Evolutionary conservation across 1,140 invertebrate species (phyloP).

Genomic region (Drosophila pandora): DNA sequence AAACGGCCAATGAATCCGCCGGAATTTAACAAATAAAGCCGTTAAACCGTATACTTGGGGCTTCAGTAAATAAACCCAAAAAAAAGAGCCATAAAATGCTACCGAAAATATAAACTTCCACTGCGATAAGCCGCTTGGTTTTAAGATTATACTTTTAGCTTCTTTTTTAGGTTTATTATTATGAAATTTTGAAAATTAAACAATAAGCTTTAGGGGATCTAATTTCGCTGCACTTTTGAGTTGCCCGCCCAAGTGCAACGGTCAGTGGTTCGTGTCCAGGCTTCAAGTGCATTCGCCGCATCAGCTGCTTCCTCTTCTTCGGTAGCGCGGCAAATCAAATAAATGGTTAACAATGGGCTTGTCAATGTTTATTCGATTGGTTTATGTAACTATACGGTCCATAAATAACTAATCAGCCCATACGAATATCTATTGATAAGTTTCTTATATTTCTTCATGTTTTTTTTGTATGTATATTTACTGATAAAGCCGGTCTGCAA

Average conservation of each 20-base stretch:
- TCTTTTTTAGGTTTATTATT: neutral
- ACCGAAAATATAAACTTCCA: slow-evolving; percentile 18
- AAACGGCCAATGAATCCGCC: neutral
- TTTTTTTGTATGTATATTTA: slow-evolving; percentile 2
- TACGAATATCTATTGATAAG: slow-evolving; percentile 15
- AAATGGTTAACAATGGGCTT: neutral
- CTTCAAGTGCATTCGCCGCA: slow-evolving; percentile 19
- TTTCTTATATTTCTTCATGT: slow-evolving; percentile 11
- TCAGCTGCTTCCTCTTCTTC: neutral
- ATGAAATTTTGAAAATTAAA: neutral
- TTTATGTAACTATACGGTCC: neutral
- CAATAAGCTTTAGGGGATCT: no score
- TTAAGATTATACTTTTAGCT: slow-evolving; percentile 5
- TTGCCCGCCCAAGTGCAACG: slow-evolving; percentile 21
- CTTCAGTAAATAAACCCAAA: slow-evolving; percentile 3
- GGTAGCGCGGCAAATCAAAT: slow-evolving; percentile 15
- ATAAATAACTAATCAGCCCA: slow-evolving; percentile 30
- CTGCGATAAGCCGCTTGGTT: slow-evolving; percentile 15
- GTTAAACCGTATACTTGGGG: neutral
- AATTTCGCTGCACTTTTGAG: slow-evolving; percentile 8
- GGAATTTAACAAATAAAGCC: slow-evolving; percentile 1
- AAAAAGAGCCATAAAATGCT: slow-evolving; percentile 11
- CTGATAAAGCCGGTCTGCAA: slow-evolving; percentile 20
- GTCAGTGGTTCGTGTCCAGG: slow-evolving; percentile 16
- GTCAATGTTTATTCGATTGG: slow-evolving; percentile 7